Base-by-base conservation (phyloP, 2,113 vertebrate species). In the Sigmodon hispidus region DNA sequence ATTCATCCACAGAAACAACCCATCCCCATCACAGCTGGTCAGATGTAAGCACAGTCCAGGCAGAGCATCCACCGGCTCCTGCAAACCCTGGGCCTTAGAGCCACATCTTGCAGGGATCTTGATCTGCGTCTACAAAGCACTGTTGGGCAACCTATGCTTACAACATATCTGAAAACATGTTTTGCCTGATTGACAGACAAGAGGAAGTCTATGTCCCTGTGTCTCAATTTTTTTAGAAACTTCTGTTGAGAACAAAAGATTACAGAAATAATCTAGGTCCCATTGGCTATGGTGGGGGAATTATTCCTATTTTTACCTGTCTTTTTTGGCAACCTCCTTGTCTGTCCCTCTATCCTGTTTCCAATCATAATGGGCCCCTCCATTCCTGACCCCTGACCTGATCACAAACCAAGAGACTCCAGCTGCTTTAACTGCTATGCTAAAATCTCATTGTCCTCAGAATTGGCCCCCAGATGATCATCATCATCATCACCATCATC, bases 201-300 rank as follows among this genome's bases (percentile, higher is more conserved):
- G 92, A 91, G 34, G 93, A 94, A 95, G 84, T 57, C n/a, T 10
- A 40, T 1, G 3, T 31, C 12, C 24, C 7, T 0, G 2, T 94
- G 89, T 93, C 89, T 95, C 95, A 93, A 81, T 57, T 79, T 52
- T 95, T 96, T 96, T 34, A 87, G 10, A 79, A 97, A 96, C 81
- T n/a, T 48, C 77, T n/a, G 8, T 73, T 93, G n/a, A 96, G 93
- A 92, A 73, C 9, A 81, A 87, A 89, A 85, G 55, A 57, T 7
- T 22, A 61, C 34, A 61, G 75, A 50, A 17, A 19, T 21, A 40
- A 43, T n/a, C 85, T 31, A 7, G 9, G 29, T 40, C 61, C 1
- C 0, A 1, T 0, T 4, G 34, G 16, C 7, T 2, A 17, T 3
- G 29, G n/a, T 22, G 57, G 2, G 22, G 1, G 11, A 24, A 29